Base-by-base conservation (phyloP, 1,140 invertebrate species). In the Acyrthosiphon pisum region DNA sequence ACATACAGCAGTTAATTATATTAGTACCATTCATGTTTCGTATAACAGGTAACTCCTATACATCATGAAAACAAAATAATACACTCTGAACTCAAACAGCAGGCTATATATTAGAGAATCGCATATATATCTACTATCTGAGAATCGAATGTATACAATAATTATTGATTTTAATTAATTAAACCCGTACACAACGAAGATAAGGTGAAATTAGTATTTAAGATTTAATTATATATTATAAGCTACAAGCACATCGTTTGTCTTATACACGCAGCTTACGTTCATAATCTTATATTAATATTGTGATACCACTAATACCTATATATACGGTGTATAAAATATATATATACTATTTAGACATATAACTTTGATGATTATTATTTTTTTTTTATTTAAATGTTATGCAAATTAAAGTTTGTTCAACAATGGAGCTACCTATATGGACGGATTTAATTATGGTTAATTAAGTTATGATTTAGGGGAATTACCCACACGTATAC, bases 121-220 rank as follows among this genome's bases (percentile, higher is more conserved):
- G n/a, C n/a, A n/a, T n/a, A n/a, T 48, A 48, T 48, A 41, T 48
- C n/a, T n/a, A n/a, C n/a, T 60, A 46, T 46, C n/a, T 76, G n/a
- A n/a, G n/a, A n/a, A 76, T 76, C 30, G 11, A 76, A 76, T 76
- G n/a, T 18, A 18, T n/a, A n/a, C 60, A 76, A 35, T 76, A n/a
- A 76, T 76, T 76, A 76, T 76, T 76, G 60, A n/a, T 76, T 76
- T n/a, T 76, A n/a, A 35, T n/a, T 76, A n/a, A 35, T n/a, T 76
- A 76, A 76, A 35, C 6, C 11, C 4, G 4, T 35, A 76, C 60
- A 35, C 4, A 18, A n/a, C n/a, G 14, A 76, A 6, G n/a, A 14
- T 6, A 76, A 76, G 60, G n/a, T n/a, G 60, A 76, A 76, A 76
- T 76, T n/a, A 76, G 6, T 76, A 76, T 76, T 76, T 76, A 76